Evolutionary conservation across 2,113 vertebrate species (phyloP).

Genomic region (Emydura subglobosa): DNA sequence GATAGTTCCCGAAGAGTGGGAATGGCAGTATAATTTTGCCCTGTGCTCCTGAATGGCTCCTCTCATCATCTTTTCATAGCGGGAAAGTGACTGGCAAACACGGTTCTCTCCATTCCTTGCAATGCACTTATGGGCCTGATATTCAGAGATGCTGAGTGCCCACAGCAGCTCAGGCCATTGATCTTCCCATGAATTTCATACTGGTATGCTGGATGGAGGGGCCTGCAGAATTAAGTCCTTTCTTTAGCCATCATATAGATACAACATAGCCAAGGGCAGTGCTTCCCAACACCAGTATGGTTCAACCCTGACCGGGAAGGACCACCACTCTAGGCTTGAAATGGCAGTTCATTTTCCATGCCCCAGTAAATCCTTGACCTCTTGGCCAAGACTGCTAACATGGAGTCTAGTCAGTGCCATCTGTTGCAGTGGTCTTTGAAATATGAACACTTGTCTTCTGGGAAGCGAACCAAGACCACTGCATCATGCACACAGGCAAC

Average conservation of each 20-base stretch:
- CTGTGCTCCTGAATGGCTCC: not conserved
- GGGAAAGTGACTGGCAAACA: not conserved
- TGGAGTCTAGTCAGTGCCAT: not conserved
- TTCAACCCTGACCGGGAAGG: not conserved
- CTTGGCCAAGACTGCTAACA: accelerated
- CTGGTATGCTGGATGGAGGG: not conserved
- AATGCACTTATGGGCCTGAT: not conserved
- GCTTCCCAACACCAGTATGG: not conserved
- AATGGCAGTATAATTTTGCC: not conserved
- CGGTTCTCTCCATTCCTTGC: not conserved
- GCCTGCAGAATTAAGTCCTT: not conserved
- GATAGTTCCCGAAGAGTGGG: accelerated
- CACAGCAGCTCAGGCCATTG: not conserved
- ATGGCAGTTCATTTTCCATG: not conserved
- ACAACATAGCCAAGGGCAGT: not conserved
- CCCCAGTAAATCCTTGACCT: not conserved
- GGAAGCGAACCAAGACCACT: accelerated
- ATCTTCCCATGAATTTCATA: not conserved
- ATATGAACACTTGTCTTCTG: not conserved
- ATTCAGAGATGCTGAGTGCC: not conserved
- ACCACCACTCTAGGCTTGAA: not conserved
- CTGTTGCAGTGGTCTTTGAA: accelerated
- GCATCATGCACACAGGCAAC: not conserved
- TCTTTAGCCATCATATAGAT: not conserved
- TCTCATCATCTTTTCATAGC: not conserved